Percentiles rank a stretch among this genome's conserved stretches.
Conservation (phyloP, 2,113 vertebrate species). For the Antigone vipio region DNA sequence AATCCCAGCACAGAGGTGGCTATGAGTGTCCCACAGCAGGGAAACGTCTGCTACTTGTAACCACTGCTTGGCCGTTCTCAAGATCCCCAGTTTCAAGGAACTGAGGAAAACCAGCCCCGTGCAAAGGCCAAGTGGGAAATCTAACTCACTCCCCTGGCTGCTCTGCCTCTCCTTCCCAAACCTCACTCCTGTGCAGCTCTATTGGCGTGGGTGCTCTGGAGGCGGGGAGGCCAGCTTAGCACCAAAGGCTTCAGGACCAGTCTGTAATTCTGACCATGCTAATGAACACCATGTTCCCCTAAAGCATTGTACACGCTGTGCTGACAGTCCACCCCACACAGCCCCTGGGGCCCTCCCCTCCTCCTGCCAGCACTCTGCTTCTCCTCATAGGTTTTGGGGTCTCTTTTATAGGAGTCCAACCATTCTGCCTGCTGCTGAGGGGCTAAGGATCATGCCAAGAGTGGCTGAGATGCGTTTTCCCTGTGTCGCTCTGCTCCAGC, state of each 20-base stretch:
- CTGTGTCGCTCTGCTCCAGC: neutral
- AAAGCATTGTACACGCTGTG: neutral
- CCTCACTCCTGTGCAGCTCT: neutral
- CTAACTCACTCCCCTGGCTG: neutral
- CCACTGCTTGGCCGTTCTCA: neutral
- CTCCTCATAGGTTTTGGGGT: neutral
- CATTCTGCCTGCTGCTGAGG: neutral
- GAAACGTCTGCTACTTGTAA: neutral
- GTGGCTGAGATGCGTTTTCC: neutral
- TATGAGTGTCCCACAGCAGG: neutral
- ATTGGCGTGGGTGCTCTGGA: fast-evolving
- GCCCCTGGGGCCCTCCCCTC: neutral
- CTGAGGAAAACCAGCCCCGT: neutral
- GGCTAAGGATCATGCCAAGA: neutral
- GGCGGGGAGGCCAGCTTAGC: neutral
- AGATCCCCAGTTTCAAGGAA: neutral
- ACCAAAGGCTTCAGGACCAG: neutral
- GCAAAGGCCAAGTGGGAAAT: neutral
- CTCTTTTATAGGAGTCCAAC: neutral
- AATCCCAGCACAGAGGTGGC: neutral
- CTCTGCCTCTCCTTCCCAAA: neutral
- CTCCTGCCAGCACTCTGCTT: neutral
- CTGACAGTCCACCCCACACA: neutral
- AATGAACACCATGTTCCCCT: neutral
- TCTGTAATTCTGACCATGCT: neutral